Base-by-base conservation (phyloP, 2,888 invertebrate species). In the Stratiomys singularior region DNA sequence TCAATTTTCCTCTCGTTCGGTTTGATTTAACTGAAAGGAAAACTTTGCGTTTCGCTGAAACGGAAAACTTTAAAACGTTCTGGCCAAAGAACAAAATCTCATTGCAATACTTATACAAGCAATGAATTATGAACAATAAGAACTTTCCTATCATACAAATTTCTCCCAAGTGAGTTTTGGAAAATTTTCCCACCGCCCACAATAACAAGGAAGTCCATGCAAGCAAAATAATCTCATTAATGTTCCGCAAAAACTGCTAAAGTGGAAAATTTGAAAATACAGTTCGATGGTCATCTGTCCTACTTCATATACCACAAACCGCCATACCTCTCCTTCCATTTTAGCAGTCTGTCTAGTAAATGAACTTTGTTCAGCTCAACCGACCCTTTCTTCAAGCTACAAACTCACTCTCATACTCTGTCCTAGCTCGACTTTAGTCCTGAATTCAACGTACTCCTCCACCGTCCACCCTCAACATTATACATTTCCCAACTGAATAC, bases 231-330 rank as follows among this genome's bases (percentile, higher is more conserved):
- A 64, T 64, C 64, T 64, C 64, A 64, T 64, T 64, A 21, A 30
- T 21, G 60, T 64, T 30, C 1, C 23, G 28, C 64, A 30, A 64
- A 64, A 64, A 64, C 30, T 64, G 1, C 64, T 23, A 28, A 64
- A 28, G 64, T 64, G 64, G 64, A 64, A 64, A 64, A 64, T 64
- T 64, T 30, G 64, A 64, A 64, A 64, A 30, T 64, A n/a, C 64
- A 64, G 23, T 64, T 60, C 58, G 25, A 60, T 60, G 25, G 25
- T 60, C 27, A 28, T n/a, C 30, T 25, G 64, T 64, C 23, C 25
- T 25, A 30, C 64, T 64, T n/a, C 64, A 64, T 30, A 28, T 30
- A 28, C 27, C 64, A 64, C n/a, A 2, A 25, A 64, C 27, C 64
- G 15, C 64, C 64, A 64, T 9, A 11, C 5, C 1, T 13, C 58